Evolutionary conservation across 92 coral and sea anemone species (phyloP).

Genomic region (Umimayanthus chanpuru): DNA sequence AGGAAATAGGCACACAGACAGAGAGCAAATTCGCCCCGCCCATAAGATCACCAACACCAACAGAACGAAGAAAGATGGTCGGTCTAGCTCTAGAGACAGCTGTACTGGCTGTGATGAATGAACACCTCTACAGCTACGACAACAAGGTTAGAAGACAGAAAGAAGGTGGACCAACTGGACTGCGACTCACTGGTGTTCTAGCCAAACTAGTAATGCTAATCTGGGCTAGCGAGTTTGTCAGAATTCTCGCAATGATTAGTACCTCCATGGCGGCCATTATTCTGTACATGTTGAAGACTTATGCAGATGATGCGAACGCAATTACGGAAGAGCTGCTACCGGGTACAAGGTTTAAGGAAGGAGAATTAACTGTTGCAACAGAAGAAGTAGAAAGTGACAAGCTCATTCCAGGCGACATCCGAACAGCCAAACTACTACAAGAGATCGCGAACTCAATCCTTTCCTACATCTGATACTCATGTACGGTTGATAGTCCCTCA

Average conservation of each 20-base stretch:
- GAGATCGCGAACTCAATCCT: too few species aligned
- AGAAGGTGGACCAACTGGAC: neutral
- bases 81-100: neutral
- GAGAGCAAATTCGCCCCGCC: too few species aligned
- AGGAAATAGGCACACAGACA: too few species aligned
- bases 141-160: neutral
- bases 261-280: neutral
- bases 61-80: neutral
- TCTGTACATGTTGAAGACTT: neutral
- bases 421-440: too few species aligned
- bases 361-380: too few species aligned
- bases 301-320: too few species aligned
- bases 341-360: too few species aligned
- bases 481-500: too few species aligned
- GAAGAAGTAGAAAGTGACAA: too few species aligned
- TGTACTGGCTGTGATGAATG: conserved; percentile 12
- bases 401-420: too few species aligned
- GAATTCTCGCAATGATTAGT: neutral
- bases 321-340: too few species aligned
- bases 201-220: neutral
- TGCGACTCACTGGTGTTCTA: neutral
- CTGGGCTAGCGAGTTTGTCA: conserved; percentile 2
- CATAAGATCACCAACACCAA: neutral
- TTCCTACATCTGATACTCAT: too few species aligned
- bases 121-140: conserved; percentile 20